These are phyloP conservation scores for Smutsia temminckii DNA, from an alignment of 2,797 vertebrate species.

Conservation along the genomic window DNA sequence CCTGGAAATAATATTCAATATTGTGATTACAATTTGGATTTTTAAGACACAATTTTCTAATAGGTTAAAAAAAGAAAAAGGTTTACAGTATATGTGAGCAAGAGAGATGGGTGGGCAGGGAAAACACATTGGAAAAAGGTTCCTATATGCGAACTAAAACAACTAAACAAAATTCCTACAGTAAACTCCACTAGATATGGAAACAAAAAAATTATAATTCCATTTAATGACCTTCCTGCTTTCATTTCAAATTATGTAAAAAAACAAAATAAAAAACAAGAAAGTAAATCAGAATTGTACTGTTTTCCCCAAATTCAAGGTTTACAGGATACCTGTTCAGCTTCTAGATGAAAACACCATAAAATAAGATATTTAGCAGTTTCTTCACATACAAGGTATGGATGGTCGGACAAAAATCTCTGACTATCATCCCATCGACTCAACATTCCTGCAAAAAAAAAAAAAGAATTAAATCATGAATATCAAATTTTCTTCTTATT, in stretches of 20 bases:
- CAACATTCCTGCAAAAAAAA: constrained; percentile 91
- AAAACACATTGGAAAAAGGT: not conserved
- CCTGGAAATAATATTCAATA: not conserved
- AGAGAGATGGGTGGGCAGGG: not conserved
- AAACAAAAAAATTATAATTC: not conserved
- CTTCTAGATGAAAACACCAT: constrained; percentile 97
- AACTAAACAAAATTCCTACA: not conserved
- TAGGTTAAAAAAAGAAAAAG: not conserved
- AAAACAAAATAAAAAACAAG: not conserved
- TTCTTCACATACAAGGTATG: constrained; percentile 96
- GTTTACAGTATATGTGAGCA: not conserved
- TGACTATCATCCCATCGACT: constrained; percentile 98
- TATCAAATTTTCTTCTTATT: constrained; percentile 43
- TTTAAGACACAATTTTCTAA: constrained; percentile 39
- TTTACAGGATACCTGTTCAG: constrained; percentile 90
- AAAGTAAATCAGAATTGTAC: constrained; percentile 28
- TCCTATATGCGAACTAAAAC: constrained; percentile 6
- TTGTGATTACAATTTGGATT: not conserved
- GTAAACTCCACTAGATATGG: constrained; percentile 11
- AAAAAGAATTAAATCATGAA: constrained; percentile 45
- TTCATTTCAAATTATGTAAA: constrained; percentile 25
- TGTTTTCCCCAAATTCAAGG: constrained; percentile 55
- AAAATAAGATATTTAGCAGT: constrained; percentile 94
- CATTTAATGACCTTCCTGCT: constrained; percentile 13
- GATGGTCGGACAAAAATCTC: constrained; percentile 93